Evolutionary conservation across 2,113 vertebrate genomes (phyloP).

Genomic region (Tamias sibiricus): DNA sequence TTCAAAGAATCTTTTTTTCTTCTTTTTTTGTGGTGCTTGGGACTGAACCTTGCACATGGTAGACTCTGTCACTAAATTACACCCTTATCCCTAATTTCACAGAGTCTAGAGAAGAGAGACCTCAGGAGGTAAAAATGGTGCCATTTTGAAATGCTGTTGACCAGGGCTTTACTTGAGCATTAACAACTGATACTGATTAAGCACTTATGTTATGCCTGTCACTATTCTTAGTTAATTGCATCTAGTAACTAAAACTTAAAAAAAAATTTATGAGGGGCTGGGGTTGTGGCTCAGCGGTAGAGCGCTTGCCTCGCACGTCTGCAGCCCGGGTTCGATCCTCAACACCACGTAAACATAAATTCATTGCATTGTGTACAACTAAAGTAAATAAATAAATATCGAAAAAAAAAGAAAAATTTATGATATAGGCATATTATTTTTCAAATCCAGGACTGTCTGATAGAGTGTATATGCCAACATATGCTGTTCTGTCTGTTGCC

Average conservation of each 20-base stretch:
- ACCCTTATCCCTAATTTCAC: too few relatives aligned
- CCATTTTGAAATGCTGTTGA: background rate
- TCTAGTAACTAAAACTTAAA: background rate
- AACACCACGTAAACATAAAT: too few relatives aligned
- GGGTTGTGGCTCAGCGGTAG: too few relatives aligned
- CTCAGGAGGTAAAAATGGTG: background rate
- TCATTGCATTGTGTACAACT: too few relatives aligned
- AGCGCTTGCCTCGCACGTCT: too few relatives aligned
- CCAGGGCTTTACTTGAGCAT: background rate
- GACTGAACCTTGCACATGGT: background rate
- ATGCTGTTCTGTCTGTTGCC: background rate
- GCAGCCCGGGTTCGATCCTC: too few relatives aligned
- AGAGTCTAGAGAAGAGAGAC: background rate
- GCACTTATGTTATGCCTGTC: background rate
- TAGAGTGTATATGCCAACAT: background rate
- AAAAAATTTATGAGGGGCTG: too few relatives aligned
- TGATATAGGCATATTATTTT: too few relatives aligned
- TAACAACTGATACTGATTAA: background rate
- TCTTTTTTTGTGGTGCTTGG: too few relatives aligned
- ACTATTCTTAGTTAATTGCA: background rate
- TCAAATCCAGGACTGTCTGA: background rate
- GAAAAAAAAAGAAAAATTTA: too few relatives aligned
- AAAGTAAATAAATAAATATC: too few relatives aligned
- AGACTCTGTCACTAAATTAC: background rate
- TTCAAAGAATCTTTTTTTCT: background rate